Conservation (phyloP, 2,113 vertebrate species). For the Pimephales promelas region DNA sequence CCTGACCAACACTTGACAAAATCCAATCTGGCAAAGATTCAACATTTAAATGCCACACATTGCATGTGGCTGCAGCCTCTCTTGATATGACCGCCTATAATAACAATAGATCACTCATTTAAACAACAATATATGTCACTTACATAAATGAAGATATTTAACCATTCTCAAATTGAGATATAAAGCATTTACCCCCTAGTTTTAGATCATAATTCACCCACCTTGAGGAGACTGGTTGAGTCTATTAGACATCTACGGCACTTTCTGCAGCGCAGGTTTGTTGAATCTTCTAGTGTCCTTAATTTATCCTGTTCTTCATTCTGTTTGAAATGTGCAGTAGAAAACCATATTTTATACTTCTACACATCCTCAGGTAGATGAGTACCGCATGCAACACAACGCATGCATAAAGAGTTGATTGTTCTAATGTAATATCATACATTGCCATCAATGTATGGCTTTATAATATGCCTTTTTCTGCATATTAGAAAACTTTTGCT, state of each 20-base stretch:
- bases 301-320: not conserved
- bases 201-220: constrained; percentile 46
- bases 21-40: constrained; percentile 85
- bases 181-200: not conserved
- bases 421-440: not conserved
- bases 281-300: not conserved
- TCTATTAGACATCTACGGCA: constrained; percentile 68
- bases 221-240: constrained; percentile 54
- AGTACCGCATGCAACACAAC: not conserved
- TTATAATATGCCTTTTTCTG: not conserved
- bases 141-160: not conserved
- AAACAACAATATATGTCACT: too few relatives aligned
- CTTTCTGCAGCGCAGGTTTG: constrained; percentile 69
- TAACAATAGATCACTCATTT: not conserved
- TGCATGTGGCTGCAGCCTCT: constrained; percentile 69
- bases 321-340: constrained; percentile 26
- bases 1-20: constrained; percentile 77
- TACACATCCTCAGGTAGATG: not conserved
- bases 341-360: not conserved
- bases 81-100: constrained; percentile 39
- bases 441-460: not conserved
- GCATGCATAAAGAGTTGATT: not conserved
- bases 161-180: not conserved
- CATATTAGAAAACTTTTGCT: not conserved
- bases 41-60: constrained; percentile 79